These are phyloP conservation scores for Drosophila fulvimacula DNA, from an alignment of 2,888 invertebrate genomes.

Conservation along the genomic window DNA sequence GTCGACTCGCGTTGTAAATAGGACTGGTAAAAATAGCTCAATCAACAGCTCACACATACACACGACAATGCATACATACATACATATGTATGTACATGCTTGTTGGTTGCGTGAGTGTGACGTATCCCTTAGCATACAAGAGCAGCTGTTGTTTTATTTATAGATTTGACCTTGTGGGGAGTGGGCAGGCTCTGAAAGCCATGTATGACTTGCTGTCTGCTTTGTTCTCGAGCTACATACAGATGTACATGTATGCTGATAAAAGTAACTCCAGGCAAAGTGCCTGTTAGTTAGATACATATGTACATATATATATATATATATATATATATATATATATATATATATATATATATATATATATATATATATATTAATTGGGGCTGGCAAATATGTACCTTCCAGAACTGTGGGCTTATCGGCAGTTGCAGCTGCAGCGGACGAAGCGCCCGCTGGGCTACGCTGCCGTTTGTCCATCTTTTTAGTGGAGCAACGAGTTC, in stretches of 20 bases:
- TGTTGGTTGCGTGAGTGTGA: slow-evolving; percentile 1
- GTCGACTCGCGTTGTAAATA: slow-evolving; percentile 18
- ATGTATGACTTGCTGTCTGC: neutral
- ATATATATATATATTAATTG: neutral
- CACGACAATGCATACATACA: neutral
- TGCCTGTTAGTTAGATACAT: slow-evolving; percentile 1
- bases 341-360: neutral
- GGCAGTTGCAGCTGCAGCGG: slow-evolving; percentile 30
- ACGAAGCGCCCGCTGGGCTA: slow-evolving; percentile 46
- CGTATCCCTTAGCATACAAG: slow-evolving; percentile 25
- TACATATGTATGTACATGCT: neutral
- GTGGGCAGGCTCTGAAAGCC: slow-evolving; percentile 2
- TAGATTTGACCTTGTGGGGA: slow-evolving; percentile 40
- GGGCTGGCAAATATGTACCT: slow-evolving; percentile 75
- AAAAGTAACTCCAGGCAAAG: slow-evolving; percentile 9
- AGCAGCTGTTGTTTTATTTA: slow-evolving; percentile 61
- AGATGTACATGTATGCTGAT: no score
- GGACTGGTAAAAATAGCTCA: slow-evolving; percentile 25
- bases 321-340: neutral
- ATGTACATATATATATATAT: neutral
- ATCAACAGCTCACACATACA: slow-evolving; percentile 62
- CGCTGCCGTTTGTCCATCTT: slow-evolving; percentile 76
- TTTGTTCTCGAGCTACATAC: slow-evolving; percentile 2
- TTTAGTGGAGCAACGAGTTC: slow-evolving; percentile 82
- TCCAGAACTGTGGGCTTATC: slow-evolving; percentile 82